These are phyloP conservation scores for Cottus gobio DNA, from an alignment of 2,113 vertebrate genomes.

Conservation along the genomic window DNA sequence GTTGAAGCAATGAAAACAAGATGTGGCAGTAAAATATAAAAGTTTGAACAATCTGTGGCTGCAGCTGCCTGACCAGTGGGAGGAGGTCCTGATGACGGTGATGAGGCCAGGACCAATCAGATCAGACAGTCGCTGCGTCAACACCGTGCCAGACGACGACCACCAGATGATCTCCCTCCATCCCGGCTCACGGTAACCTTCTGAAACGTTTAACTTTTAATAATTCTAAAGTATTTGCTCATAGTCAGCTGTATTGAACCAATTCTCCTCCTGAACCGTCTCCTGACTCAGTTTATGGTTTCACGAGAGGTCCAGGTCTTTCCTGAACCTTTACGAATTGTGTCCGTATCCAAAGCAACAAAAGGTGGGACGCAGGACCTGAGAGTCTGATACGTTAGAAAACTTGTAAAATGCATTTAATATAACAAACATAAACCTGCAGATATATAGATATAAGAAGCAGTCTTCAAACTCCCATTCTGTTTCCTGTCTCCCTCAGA, in stretches of 20 bases:
- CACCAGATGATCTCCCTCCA: constrained; percentile 92
- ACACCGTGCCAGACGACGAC: constrained; percentile 94
- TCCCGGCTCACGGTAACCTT: constrained; percentile 89
- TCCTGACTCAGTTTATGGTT: too few species aligned
- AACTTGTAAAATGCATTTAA: too few species aligned
- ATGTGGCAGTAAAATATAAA: not conserved
- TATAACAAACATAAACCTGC: too few species aligned
- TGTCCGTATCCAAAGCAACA: too few species aligned
- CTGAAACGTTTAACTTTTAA: not conserved
- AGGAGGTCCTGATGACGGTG: constrained; percentile 91
- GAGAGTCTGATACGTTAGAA: too few species aligned
- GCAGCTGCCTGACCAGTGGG: constrained; percentile 96
- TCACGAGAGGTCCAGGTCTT: too few species aligned
- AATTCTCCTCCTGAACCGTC: too few species aligned
- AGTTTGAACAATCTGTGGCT: not conserved
- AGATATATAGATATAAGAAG: too few species aligned
- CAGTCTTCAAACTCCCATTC: too few species aligned
- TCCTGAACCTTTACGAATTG: too few species aligned
- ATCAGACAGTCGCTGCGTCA: constrained; percentile 92
- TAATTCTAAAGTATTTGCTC: not conserved
- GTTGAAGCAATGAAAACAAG: not conserved
- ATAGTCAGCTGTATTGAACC: too few species aligned
- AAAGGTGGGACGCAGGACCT: too few species aligned
- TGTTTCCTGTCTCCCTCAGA: constrained; percentile 71
- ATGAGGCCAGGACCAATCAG: constrained; percentile 89